A percentile compares a stretch with the other conserved stretches of the same genome.
Evolutionary conservation across 2,113 vertebrate genomes (phyloP).

Genomic region (Eptatretus burgeri): DNA sequence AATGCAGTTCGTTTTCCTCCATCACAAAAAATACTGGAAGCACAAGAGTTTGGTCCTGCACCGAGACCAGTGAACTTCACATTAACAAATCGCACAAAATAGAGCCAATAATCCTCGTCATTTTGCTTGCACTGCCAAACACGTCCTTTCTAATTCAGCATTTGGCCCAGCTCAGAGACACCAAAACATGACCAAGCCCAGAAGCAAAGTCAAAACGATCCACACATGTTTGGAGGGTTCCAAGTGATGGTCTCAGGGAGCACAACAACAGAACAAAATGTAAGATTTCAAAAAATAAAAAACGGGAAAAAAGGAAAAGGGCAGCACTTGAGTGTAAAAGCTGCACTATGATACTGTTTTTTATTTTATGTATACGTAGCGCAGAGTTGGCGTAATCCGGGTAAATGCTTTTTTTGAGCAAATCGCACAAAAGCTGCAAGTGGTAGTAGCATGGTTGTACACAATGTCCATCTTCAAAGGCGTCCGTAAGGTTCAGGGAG

Average conservation of each 20-base stretch:
- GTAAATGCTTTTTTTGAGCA: too few species aligned
- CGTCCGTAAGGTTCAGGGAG: too few species aligned
- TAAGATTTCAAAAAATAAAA: too few species aligned
- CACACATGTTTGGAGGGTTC: not conserved
- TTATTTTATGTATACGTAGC: too few species aligned
- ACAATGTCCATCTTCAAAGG: too few species aligned
- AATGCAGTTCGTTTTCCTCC: not conserved
- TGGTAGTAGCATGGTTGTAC: too few species aligned
- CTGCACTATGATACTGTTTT: too few species aligned
- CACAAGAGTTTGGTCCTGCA: conserved; percentile 6
- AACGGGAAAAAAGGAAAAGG: too few species aligned
- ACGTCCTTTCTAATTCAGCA: not conserved
- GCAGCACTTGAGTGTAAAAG: too few species aligned
- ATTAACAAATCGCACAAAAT: conserved; percentile 1
- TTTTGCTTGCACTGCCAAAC: conserved; percentile 1
- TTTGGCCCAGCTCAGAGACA: not conserved
- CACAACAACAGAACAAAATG: too few species aligned
- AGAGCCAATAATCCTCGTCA: conserved; percentile 3
- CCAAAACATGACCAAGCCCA: not conserved
- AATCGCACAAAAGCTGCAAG: too few species aligned
- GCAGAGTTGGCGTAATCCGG: too few species aligned
- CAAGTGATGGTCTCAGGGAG: not conserved
- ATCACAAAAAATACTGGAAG: conserved; percentile 4
- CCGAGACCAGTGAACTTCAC: conserved; percentile 5
- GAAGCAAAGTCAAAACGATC: not conserved